A percentile compares a stretch with the other conserved stretches of the same genome.
These are phyloP conservation scores for Coenonympha arcania DNA, from an alignment of 2,888 invertebrate species.

Conservation along the genomic window DNA sequence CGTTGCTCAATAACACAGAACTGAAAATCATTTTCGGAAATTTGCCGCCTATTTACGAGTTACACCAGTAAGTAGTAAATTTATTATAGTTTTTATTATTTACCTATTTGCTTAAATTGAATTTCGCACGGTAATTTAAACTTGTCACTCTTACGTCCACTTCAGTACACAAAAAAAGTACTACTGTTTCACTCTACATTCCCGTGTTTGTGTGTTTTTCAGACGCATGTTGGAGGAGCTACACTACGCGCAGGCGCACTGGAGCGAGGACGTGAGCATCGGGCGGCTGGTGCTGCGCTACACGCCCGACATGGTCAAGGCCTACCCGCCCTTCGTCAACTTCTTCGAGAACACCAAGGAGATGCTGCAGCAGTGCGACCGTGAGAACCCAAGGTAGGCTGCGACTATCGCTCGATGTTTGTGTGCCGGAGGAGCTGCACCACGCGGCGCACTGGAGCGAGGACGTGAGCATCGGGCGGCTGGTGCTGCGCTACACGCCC, in stretches of 20 bases:
- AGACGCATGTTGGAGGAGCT: conserved; percentile 79
- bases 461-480: conserved; percentile 89
- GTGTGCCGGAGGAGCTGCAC: conserved; percentile 78
- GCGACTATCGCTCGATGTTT: background rate
- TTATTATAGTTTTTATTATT: too few species aligned
- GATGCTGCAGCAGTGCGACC: conserved; percentile 91
- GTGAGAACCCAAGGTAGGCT: conserved; percentile 90
- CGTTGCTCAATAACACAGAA: conserved; percentile 91
- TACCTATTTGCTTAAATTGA: too few species aligned
- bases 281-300: conserved; percentile 92
- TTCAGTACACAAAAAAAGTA: too few species aligned
- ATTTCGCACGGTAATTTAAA: too few species aligned
- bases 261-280: conserved; percentile 90
- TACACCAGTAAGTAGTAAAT: conserved; percentile 81
- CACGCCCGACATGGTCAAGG: conserved; percentile 90
- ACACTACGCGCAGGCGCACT: conserved; percentile 79
- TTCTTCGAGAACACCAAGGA: conserved; percentile 98
- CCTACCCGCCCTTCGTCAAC: conserved; percentile 98
- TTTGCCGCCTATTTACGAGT: conserved; percentile 93
- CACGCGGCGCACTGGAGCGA: conserved; percentile 88
- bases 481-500: too few species aligned
- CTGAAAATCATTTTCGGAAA: conserved; percentile 96
- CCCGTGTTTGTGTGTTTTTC: too few species aligned
- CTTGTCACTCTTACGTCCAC: too few species aligned
- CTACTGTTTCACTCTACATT: too few species aligned